Base-by-base conservation (phyloP, 2,113 vertebrate species). In the Antigone vipio region DNA sequence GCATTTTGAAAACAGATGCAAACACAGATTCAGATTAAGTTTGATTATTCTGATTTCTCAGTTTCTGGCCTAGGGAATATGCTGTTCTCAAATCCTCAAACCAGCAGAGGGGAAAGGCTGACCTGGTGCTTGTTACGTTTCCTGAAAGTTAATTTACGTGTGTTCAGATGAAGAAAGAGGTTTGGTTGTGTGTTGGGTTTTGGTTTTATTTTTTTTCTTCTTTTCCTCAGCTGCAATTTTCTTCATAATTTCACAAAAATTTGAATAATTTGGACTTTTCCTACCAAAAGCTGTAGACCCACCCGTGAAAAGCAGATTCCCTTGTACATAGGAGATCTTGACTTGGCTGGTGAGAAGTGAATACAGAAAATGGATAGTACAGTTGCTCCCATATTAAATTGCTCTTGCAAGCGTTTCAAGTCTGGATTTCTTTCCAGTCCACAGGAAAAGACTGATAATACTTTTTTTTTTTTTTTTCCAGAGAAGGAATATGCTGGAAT, bases 401-500 rank as follows among this genome's bases (percentile, higher is more conserved):
- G 68, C 83, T 78, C 68, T 84, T 77, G 63, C 9, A 9, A 85
- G 50, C 50, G 72, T 89, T 76, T 92, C 83, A 76, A 78, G 68
- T 83, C 75, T 77, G 78, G 59, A 91, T 92, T 95, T 67, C 40
- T 92, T 94, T 94, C 78, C 79, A 96, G 55, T 78, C 47, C 42
- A 66, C 79, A 81, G 90, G 79, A 96, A 94, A 94, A 84, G n/a
- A 77, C 59, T 67, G 88, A 83, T 92, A 85, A 81, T 77, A 24
- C 45, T n/a, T 52, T 52, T 53, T 45, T 47, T n/a, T 56, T 52
- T 53, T 45, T 32, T 22, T 68, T 44, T 50, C 14, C 38, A 9
- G 38, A 85, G 35, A 59, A 72, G 69, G 67, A 89, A 92, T 80
- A 63, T 74, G 12, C 66, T 92, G 64, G 32, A 35, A 49, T 68